A percentile compares a stretch with the other conserved stretches of the same genome.
Evolutionary conservation across 2,888 invertebrate species (phyloP).

Genomic region (Gryllus longicercus): DNA sequence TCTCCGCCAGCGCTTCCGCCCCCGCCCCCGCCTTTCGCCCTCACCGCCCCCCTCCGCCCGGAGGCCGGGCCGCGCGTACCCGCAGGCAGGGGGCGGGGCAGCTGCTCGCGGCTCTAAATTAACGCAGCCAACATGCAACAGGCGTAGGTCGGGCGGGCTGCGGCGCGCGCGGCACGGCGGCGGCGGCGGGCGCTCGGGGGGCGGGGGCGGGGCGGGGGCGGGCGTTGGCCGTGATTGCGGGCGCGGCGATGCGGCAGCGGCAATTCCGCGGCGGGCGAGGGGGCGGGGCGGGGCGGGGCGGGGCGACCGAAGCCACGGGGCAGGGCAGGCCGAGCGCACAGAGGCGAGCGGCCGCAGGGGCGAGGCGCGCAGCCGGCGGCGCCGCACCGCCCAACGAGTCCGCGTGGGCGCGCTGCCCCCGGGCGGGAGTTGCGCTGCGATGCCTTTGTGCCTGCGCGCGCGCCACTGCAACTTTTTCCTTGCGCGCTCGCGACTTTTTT

Average conservation of each 20-base stretch:
- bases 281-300: too few relatives aligned
- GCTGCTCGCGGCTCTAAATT: not conserved
- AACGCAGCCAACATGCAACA: slow-evolving; percentile 3
- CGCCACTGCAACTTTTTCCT: too few relatives aligned
- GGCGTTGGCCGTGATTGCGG: not conserved
- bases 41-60: not conserved
- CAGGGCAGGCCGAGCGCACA: too few relatives aligned
- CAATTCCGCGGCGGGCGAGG: too few relatives aligned
- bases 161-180: not conserved
- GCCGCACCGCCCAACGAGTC: too few relatives aligned
- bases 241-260: not conserved
- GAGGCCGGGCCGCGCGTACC: not conserved
- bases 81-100: not conserved
- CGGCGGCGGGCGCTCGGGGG: not conserved
- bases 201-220: not conserved
- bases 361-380: too few relatives aligned
- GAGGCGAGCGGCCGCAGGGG: too few relatives aligned
- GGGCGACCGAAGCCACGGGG: too few relatives aligned
- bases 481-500: too few relatives aligned
- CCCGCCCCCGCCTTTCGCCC: not conserved
- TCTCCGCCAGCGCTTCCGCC: not conserved
- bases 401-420: too few relatives aligned
- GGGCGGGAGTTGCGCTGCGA: too few relatives aligned
- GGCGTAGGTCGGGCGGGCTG: not conserved
- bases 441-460: too few relatives aligned